Percentiles rank a stretch among this genome's conserved stretches.
Conservation (phyloP, 2,888 invertebrate genomes). For the Cheilosia pagana region DNA sequence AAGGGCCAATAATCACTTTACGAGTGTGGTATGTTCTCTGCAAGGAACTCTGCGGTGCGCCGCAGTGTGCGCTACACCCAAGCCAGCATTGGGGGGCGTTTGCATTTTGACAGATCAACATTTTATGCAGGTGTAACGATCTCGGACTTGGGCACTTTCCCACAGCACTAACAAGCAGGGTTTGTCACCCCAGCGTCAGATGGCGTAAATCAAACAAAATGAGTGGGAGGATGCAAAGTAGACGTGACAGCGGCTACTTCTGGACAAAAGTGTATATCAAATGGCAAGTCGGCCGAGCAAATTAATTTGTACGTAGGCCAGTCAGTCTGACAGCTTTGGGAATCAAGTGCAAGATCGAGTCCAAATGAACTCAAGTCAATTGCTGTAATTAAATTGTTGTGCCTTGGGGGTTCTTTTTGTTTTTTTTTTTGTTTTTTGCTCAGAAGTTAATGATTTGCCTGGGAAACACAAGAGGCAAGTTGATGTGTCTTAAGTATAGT, state of each 20-base stretch:
- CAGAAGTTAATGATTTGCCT: constrained; percentile 58
- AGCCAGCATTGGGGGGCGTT: constrained; percentile 43
- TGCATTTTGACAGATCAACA: constrained; percentile 28
- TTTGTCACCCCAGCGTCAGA: constrained; percentile 33
- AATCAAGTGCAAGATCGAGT: constrained; percentile 61
- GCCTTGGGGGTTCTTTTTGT: constrained; percentile 35
- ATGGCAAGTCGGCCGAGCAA: constrained; percentile 42
- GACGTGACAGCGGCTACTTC: constrained; percentile 18
- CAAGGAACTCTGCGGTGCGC: constrained; percentile 19
- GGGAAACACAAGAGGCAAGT: constrained; percentile 50
- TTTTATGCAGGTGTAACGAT: constrained; percentile 25
- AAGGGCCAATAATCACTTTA: constrained; percentile 61
- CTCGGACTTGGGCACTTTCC: constrained; percentile 19
- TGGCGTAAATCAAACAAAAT: constrained; percentile 1
- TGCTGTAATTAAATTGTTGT: constrained; percentile 65
- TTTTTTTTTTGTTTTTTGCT: neutral
- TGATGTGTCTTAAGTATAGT: constrained; percentile 51
- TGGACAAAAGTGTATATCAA: constrained; percentile 27
- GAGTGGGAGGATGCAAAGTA: constrained; percentile 55
- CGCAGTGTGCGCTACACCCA: constrained; percentile 13
- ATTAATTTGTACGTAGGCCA: constrained; percentile 67
- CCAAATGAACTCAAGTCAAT: constrained; percentile 61
- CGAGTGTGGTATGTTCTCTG: constrained; percentile 10
- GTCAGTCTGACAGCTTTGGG: constrained; percentile 62
- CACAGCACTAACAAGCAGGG: constrained; percentile 13